Evolutionary conservation across 2,113 vertebrate genomes (phyloP), one percentile per base, ranked within the genome.

Genomic region (Nothoprocta perdicaria): DNA sequence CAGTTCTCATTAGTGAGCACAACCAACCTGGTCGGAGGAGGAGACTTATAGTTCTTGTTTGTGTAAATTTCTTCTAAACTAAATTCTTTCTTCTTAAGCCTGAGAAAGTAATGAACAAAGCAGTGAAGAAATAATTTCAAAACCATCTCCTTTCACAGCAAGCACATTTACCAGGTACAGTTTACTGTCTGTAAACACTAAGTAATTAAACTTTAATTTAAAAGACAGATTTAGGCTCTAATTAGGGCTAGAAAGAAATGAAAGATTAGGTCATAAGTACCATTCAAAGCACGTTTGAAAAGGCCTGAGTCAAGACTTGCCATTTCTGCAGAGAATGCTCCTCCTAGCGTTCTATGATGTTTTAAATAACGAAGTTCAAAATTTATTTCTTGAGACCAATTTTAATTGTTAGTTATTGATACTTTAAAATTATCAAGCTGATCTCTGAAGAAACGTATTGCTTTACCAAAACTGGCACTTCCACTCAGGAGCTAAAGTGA

Each of bases 21-120:
- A 80, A 96, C 96, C 57, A 93, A 99, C 99, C 99, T 99, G 97
- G 98, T 98, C 73, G 98, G 94, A 79, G 98, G 97, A 79, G 99
- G 99, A 40, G 98, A 98, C 68, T 98, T 98, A 84, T 99, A 99
- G 95, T 99, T 99, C 97, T 99, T 99, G 96, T 99, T 99, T 80
- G 99, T 99, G 92, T 99, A 99, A 93, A 99, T 99, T 97, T 99
- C 99, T 97, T 99, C 99, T 96, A 99, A 97, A 95, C 98, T 99
- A 96, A 99, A 99, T 93, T 99, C 99, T 88, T 99, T 99, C 96
- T 99, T 99, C 97, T 98, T 99, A 94, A 99, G 95, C 95, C 99
- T 99, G 90, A 78, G 96, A 96, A 92, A 96, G 77, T 41, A 94
- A 84, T 1, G 6, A 86, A 92, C n/a, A 88, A 84, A 75, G 86